Evolutionary conservation across 2,888 invertebrate genomes (phyloP), one percentile per base, ranked within the genome.

Genomic region (Teinopalpus imperialis): DNA sequence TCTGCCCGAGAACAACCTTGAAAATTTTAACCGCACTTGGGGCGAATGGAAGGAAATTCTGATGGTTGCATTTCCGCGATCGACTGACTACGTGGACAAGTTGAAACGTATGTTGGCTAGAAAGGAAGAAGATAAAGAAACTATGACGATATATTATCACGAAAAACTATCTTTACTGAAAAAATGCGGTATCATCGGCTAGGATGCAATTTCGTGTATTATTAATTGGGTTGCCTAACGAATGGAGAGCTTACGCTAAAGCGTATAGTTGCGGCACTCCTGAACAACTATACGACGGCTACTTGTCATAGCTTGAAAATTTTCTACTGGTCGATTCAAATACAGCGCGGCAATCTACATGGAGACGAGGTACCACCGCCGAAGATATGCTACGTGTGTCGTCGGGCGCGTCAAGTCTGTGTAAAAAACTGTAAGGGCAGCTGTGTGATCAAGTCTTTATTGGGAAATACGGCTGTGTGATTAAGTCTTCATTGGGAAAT

Each of bases 131-230:
- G 52, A 57, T 2, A 32, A 29, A 3, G 66, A 58, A 41, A 55
- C 56, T 2, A 69, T 68, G 65, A 64, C 63, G 1, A 61, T 59
- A 27, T 71, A 69, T 31, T 69, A 48, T 20, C n/a, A n/a, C n/a
- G n/a, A n/a, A n/a, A n/a, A n/a, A n/a, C n/a, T n/a, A n/a, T n/a
- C n/a, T n/a, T n/a, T 58, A 62, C 23, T 66, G 10, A 59, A 52
- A 48, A 56, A 51, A 48, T 53, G 57, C 44, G 43, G 50, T 3
- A 51, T 63, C 2, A 10, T 35, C 0, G 59, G 55, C 5, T 48
- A 54, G 16, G 7, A 13, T 1, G n/a, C n/a, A n/a, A n/a, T n/a
- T n/a, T n/a, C n/a, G n/a, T n/a, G n/a, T n/a, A n/a, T n/a, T n/a
- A n/a, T 57, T 60, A 1, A 54, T 49, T 12, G 59, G 57, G 0